These are phyloP conservation scores for Phoeniculus purpureus DNA, from an alignment of 2,797 vertebrate species.

Conservation along the genomic window DNA sequence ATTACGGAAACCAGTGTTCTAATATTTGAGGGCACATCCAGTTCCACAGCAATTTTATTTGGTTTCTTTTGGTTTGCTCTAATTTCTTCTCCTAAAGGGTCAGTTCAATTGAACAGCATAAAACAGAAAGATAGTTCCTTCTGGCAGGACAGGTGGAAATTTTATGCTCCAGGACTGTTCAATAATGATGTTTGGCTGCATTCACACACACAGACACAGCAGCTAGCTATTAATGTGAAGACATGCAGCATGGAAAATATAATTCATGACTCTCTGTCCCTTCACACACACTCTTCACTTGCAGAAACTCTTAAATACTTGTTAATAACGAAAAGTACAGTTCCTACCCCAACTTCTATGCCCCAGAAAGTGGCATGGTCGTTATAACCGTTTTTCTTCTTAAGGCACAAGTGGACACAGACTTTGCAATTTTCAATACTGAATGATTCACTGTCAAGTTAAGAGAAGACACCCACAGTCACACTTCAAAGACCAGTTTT, in stretches of 20 bases:
- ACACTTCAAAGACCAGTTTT: not conserved
- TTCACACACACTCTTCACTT: not conserved
- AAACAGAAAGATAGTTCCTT: slow-evolving; percentile 27
- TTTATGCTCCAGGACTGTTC: slow-evolving; percentile 45
- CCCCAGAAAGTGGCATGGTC: not conserved
- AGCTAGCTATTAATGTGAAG: slow-evolving; percentile 11
- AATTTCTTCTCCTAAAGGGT: not conserved
- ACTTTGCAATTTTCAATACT: not conserved
- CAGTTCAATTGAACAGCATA: not conserved
- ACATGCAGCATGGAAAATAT: not conserved
- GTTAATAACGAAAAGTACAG: not conserved
- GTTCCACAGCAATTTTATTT: not conserved
- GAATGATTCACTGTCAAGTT: rapidly evolving
- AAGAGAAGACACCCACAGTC: not conserved
- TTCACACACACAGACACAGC: not conserved
- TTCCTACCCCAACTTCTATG: not conserved
- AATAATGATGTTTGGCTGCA: slow-evolving; percentile 37
- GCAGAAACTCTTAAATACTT: not conserved
- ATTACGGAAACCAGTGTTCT: not conserved
- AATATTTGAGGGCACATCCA: not conserved
- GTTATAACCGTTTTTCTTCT: not conserved
- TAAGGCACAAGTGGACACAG: not conserved
- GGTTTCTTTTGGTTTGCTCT: not conserved
- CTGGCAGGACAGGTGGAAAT: slow-evolving; percentile 45
- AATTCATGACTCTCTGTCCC: not conserved